Evolutionary conservation across 1,140 invertebrate genomes (phyloP).

Genomic region (Eurosta solidaginis): DNA sequence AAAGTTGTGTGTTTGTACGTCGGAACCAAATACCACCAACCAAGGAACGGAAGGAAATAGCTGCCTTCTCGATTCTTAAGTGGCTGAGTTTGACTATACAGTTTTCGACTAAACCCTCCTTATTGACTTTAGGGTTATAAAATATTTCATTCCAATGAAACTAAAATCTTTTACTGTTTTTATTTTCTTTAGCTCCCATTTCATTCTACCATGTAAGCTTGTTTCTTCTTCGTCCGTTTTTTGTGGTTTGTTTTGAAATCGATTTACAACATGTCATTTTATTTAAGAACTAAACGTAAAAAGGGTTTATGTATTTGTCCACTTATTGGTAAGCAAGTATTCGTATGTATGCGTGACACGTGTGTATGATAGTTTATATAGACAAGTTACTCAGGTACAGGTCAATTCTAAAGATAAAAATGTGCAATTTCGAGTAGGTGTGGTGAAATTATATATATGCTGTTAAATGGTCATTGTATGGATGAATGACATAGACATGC

Average conservation of each 20-base stretch:
- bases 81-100: no score
- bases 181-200: neutral
- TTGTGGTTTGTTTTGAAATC: neutral
- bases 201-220: neutral
- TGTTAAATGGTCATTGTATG: neutral
- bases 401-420: neutral
- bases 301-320: slow-evolving; percentile 13
- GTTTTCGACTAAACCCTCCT: no score
- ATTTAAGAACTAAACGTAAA: neutral
- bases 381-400: neutral
- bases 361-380: neutral
- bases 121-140: no score
- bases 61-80: no score
- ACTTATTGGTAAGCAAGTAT: neutral
- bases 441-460: neutral
- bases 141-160: no score
- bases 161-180: no score
- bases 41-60: no score
- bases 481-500: no score
- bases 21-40: no score
- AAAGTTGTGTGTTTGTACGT: no score
- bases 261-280: slow-evolving; percentile 17
- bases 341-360: neutral
- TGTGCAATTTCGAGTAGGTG: neutral
- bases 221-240: neutral